These are phyloP conservation scores for Presbytis comata DNA, from an alignment of 2,797 vertebrate species.

Conservation along the genomic window DNA sequence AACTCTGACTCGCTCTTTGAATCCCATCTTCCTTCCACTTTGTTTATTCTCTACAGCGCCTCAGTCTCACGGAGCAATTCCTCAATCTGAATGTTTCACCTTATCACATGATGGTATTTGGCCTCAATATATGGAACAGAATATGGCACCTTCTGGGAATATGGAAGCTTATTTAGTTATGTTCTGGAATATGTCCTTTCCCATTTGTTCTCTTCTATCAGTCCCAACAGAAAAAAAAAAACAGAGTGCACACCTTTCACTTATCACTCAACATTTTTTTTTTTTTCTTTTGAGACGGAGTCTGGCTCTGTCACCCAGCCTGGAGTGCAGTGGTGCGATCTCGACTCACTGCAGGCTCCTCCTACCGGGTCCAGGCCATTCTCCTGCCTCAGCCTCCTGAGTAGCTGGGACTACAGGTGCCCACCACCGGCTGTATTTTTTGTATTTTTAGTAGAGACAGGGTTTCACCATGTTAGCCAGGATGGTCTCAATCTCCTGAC, in stretches of 20 bases:
- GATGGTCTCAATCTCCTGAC: no score
- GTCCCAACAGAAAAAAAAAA: not conserved
- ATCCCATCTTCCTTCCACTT: not conserved
- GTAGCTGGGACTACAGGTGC: no score
- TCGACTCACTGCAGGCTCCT: no score
- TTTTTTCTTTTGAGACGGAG: no score
- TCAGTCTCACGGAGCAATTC: not conserved
- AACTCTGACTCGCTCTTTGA: not conserved
- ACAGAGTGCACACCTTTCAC: not conserved
- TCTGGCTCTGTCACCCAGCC: no score
- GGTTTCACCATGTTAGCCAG: no score
- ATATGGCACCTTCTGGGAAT: not conserved
- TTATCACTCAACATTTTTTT: not conserved
- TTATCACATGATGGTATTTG: not conserved
- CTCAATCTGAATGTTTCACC: not conserved
- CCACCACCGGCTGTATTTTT: no score
- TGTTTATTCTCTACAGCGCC: not conserved
- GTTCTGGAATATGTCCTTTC: not conserved
- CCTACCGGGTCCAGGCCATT: no score
- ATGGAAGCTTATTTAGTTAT: not conserved
- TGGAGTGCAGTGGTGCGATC: no score
- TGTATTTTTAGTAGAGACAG: no score
- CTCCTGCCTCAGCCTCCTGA: no score
- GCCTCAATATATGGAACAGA: not conserved
- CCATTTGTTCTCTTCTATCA: not conserved